These are phyloP conservation scores for Aldabrachelys gigantea DNA, from an alignment of 2,113 vertebrate genomes.

Conservation along the genomic window DNA sequence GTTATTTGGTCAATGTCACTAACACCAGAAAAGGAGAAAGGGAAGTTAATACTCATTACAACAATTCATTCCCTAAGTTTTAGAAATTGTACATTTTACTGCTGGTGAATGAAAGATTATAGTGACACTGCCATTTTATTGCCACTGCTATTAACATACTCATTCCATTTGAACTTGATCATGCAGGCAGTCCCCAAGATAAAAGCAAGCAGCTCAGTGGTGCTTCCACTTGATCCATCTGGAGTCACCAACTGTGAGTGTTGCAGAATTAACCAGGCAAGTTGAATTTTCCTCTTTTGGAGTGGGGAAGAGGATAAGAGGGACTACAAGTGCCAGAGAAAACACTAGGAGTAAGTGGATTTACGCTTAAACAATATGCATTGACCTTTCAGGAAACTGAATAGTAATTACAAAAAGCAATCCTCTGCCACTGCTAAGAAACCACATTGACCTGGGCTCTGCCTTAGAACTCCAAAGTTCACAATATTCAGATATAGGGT, in stretches of 20 bases:
- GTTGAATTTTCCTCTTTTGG: not conserved
- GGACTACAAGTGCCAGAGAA: not conserved
- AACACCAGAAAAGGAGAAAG: not conserved
- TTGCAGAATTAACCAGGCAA: not conserved
- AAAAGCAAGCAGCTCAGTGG: not conserved
- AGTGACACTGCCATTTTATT: not conserved
- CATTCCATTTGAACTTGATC: not conserved
- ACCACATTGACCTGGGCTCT: not conserved
- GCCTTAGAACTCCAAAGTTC: not conserved
- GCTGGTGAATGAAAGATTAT: not conserved
- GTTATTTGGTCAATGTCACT: not conserved
- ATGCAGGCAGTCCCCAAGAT: not conserved
- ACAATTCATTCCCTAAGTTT: not conserved
- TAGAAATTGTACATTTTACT: not conserved
- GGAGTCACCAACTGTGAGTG: not conserved
- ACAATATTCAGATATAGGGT: not conserved
- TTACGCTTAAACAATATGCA: not conserved
- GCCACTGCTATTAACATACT: not conserved
- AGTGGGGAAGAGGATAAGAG: not conserved
- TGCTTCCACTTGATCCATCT: not conserved
- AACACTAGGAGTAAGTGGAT: not conserved
- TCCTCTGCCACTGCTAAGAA: not conserved
- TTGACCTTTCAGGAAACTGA: not conserved
- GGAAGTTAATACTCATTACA: not conserved
- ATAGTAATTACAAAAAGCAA: not conserved